Percentiles rank a stretch among this genome's conserved stretches.
Conservation (phyloP, 2,113 vertebrate species). For the Merops nubicus region DNA sequence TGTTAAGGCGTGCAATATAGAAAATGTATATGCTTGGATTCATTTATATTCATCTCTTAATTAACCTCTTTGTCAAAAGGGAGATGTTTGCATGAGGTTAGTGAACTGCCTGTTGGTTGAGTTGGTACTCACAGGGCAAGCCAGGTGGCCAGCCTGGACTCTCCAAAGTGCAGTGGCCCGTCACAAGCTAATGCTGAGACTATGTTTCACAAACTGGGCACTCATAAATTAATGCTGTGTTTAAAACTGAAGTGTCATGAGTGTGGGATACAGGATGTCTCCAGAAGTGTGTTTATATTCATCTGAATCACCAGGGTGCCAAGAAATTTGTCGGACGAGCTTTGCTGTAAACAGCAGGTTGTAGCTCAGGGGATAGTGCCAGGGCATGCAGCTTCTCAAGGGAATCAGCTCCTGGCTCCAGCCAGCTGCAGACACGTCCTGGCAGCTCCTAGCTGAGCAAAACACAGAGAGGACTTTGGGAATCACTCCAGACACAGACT, state of each 20-base stretch:
- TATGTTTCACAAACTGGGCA: not conserved
- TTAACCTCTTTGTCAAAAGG: not conserved
- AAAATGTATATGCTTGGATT: not conserved
- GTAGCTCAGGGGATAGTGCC: not conserved
- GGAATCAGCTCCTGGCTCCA: not conserved
- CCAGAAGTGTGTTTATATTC: not conserved
- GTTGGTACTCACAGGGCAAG: not conserved
- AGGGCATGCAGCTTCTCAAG: not conserved
- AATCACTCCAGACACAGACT: not conserved
- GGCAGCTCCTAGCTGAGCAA: not conserved
- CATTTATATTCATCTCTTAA: not conserved
- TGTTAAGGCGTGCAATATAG: not conserved
- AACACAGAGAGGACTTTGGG: not conserved
- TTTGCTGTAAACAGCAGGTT: not conserved
- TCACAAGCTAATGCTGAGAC: not conserved
- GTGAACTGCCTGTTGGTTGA: not conserved
- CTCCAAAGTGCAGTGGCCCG: not conserved
- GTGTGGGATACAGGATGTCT: not conserved
- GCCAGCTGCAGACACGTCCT: not conserved
- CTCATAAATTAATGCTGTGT: not conserved
- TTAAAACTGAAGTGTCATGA: not conserved
- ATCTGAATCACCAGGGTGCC: not conserved
- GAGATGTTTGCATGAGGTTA: not conserved
- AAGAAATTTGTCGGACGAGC: not conserved
- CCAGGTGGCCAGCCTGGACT: not conserved